Conservation (phyloP, 2,797 vertebrate genomes). For the Pipistrellus pipistrellus region DNA sequence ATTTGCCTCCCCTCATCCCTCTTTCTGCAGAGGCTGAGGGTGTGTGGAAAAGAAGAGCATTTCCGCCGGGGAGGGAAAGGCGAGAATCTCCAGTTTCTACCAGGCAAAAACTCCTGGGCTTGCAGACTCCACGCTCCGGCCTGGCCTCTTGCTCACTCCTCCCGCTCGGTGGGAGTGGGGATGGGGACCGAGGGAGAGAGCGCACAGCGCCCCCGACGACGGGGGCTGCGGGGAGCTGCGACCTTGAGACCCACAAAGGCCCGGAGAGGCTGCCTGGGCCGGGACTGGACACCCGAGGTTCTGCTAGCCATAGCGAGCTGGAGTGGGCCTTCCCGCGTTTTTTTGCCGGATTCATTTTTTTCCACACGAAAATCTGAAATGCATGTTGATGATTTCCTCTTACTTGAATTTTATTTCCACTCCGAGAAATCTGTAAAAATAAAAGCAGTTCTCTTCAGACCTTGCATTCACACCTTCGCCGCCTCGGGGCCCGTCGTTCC, state of each 20-base stretch:
- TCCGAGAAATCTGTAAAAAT: neutral
- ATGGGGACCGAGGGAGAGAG: neutral
- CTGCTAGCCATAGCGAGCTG: neutral
- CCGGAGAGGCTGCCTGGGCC: neutral
- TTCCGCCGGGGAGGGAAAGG: neutral
- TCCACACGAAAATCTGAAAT: neutral
- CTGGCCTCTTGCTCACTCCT: neutral
- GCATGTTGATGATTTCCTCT: neutral
- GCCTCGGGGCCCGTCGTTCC: neutral
- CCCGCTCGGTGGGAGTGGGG: neutral
- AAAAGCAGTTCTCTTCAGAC: neutral
- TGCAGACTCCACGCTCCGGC: neutral
- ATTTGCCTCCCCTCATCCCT: neutral
- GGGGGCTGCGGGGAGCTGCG: neutral
- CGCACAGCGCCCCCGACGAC: neutral
- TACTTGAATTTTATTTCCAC: slow-evolving; percentile 58
- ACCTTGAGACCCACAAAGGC: neutral
- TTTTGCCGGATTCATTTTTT: slow-evolving; percentile 51
- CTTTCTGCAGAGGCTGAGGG: neutral
- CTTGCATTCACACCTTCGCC: slow-evolving; percentile 48
- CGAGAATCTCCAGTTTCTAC: neutral
- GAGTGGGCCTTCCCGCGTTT: slow-evolving; percentile 43
- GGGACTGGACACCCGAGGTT: neutral
- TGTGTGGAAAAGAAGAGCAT: neutral
- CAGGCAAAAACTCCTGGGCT: neutral